Percentiles rank a stretch among this genome's conserved stretches.
Conservation (phyloP, 2,888 invertebrate genomes). For the Aphodius sticticus region DNA sequence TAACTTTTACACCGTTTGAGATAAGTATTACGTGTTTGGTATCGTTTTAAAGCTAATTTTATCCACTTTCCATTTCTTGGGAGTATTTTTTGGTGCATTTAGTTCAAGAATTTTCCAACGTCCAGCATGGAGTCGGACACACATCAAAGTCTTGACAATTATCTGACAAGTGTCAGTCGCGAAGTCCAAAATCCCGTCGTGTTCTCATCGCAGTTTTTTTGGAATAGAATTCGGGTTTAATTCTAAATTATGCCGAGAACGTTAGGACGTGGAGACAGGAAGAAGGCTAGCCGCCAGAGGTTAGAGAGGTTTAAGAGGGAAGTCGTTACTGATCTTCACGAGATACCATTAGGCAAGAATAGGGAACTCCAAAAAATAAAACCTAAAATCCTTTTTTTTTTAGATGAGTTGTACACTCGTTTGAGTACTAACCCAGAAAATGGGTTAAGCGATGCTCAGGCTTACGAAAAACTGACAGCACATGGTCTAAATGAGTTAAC, state of each 20-base stretch:
- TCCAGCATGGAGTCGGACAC: too few species aligned
- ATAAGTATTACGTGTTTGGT: too few species aligned
- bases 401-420: slow-evolving; percentile 56
- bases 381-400: slow-evolving; percentile 7
- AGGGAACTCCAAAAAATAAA: slow-evolving; percentile 1
- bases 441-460: slow-evolving; percentile 70
- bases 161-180: background rate
- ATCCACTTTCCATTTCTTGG: background rate
- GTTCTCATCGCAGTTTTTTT: background rate
- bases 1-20: too few species aligned
- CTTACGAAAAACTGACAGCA: slow-evolving; percentile 64
- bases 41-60: background rate
- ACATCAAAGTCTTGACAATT: too few species aligned
- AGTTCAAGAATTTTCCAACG: too few species aligned
- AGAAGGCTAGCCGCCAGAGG: slow-evolving; percentile 51
- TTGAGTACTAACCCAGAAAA: slow-evolving; percentile 55
- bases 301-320: slow-evolving; percentile 66
- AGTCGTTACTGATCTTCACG: slow-evolving; percentile 66
- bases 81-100: too few species aligned
- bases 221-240: background rate
- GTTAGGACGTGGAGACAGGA: slow-evolving; percentile 6
- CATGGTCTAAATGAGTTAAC: slow-evolving; percentile 78
- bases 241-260: background rate
- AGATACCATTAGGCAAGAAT: slow-evolving; percentile 56
- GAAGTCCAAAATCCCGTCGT: background rate